Evolutionary conservation across 92 coral and sea anemone genomes (phyloP).

Genomic region (Pocillopora meandrina): DNA sequence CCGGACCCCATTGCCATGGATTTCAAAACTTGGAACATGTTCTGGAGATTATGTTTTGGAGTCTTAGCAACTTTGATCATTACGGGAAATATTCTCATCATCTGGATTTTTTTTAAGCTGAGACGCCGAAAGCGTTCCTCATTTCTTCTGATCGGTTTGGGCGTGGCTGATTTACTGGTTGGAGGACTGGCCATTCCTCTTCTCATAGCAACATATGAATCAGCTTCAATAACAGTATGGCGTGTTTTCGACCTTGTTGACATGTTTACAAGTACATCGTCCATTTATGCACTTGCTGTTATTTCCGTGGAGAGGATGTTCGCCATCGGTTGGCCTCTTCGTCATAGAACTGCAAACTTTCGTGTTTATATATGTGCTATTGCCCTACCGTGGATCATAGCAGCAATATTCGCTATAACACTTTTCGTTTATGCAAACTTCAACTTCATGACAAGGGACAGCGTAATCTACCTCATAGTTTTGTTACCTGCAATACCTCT

Average conservation of each 20-base stretch:
- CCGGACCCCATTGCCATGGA: neutral
- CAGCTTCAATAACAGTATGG: neutral
- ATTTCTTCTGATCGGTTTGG: conserved; percentile 13
- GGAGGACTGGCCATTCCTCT: neutral
- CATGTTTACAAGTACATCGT: neutral
- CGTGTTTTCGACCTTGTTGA: neutral
- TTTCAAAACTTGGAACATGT: neutral
- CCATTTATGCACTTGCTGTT: neutral
- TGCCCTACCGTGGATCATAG: conserved; percentile 1
- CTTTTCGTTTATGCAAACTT: neutral
- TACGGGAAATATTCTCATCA: conserved; percentile 8
- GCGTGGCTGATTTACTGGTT: conserved; percentile 9
- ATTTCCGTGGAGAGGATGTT: conserved; percentile 11
- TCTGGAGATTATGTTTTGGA: conserved; percentile 17
- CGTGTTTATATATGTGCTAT: neutral
- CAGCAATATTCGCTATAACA: neutral
- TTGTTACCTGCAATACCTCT: neutral
- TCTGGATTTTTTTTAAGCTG: conserved; percentile 4
- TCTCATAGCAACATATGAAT: neutral
- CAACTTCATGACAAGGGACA: neutral
- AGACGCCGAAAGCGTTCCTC: conserved; percentile 1
- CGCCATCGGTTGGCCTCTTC: conserved; percentile 17
- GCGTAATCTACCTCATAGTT: neutral
- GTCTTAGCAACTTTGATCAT: neutral
- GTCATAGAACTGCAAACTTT: neutral